phyloP scores from a whole-genome alignment of 2,113 vertebrate genomes.

The Python bivittatus region DNA sequence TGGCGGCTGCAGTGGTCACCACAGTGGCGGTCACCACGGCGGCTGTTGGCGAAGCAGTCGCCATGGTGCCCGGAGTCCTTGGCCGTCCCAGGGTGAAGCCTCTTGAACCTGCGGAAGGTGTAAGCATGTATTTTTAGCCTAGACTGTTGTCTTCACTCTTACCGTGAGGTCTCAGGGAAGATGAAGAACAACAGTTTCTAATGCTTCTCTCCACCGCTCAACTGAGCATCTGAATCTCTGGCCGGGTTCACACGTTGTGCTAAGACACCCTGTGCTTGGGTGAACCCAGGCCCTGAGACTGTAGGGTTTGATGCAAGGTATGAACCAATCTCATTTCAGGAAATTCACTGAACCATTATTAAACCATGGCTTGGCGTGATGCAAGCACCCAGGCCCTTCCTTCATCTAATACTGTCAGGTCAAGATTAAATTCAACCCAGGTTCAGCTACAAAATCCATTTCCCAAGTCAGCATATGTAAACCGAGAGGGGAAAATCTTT shows the following conservation, averaged over 20 bases:
- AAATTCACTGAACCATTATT: neutral
- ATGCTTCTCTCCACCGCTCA: neutral
- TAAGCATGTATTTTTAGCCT: neutral
- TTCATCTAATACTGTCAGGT: neutral
- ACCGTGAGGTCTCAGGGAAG: neutral
- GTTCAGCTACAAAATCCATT: neutral
- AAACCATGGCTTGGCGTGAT: neutral
- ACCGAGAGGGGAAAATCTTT: neutral
- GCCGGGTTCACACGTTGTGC: neutral
- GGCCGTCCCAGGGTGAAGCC: conserved; percentile 5
- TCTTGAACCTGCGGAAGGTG: conserved; percentile 51
- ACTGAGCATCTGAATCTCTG: neutral
- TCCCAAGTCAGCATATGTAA: neutral
- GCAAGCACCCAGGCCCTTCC: neutral
- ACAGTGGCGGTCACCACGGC: conserved; percentile 55
- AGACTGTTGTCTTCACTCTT: neutral
- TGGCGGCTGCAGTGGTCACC: conserved; percentile 74
- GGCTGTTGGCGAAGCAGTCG: conserved; percentile 37
- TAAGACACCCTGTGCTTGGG: neutral
- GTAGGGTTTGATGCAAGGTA: neutral
- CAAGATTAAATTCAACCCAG: neutral
- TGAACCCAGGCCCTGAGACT: neutral
- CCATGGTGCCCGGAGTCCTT: conserved; percentile 45
- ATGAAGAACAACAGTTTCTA: neutral
- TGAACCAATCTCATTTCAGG: neutral